Evolutionary conservation across 1,140 invertebrate species (phyloP).

Genomic region (Proctacanthus coquilletti): DNA sequence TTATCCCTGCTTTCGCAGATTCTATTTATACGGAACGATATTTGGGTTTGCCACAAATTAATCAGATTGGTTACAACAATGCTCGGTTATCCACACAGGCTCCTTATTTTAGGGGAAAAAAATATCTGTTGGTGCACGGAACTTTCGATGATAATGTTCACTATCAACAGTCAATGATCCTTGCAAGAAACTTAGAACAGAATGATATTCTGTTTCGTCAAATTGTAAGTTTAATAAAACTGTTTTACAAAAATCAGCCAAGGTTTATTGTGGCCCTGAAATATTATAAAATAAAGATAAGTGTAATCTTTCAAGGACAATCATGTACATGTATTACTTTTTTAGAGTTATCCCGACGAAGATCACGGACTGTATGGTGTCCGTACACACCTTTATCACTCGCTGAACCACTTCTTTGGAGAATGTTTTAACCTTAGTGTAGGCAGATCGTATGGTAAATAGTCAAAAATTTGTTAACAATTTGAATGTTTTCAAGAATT

Average conservation of each 20-base stretch:
- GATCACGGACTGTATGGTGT: slow-evolving; percentile 69
- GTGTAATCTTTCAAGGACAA: neutral
- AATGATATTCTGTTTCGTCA: slow-evolving; percentile 76
- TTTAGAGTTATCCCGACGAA: slow-evolving; percentile 86
- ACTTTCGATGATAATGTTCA: slow-evolving; percentile 93
- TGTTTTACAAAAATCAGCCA: slow-evolving; percentile 33
- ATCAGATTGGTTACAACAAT: slow-evolving; percentile 57
- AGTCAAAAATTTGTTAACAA: too few species aligned
- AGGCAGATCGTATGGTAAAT: too few species aligned
- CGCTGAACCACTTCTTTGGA: slow-evolving; percentile 73
- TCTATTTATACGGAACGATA: slow-evolving; percentile 91
- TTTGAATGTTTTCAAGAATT: too few species aligned
- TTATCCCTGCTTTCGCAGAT: slow-evolving; percentile 43
- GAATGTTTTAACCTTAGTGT: slow-evolving; percentile 61
- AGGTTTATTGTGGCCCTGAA: slow-evolving; percentile 25
- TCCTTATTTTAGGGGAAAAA: slow-evolving; percentile 50
- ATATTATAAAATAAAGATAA: neutral
- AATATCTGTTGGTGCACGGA: slow-evolving; percentile 77
- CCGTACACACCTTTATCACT: slow-evolving; percentile 73
- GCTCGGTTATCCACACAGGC: slow-evolving; percentile 56
- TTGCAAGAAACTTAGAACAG: slow-evolving; percentile 70
- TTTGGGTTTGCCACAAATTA: slow-evolving; percentile 75
- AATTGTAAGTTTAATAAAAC: slow-evolving; percentile 44
- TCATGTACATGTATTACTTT: too few species aligned
- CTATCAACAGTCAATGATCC: slow-evolving; percentile 85